Percentiles rank a stretch among this genome's conserved stretches.
These are phyloP conservation scores for Adelphocoris suturalis DNA, from an alignment of 2,888 invertebrate genomes.

Conservation along the genomic window DNA sequence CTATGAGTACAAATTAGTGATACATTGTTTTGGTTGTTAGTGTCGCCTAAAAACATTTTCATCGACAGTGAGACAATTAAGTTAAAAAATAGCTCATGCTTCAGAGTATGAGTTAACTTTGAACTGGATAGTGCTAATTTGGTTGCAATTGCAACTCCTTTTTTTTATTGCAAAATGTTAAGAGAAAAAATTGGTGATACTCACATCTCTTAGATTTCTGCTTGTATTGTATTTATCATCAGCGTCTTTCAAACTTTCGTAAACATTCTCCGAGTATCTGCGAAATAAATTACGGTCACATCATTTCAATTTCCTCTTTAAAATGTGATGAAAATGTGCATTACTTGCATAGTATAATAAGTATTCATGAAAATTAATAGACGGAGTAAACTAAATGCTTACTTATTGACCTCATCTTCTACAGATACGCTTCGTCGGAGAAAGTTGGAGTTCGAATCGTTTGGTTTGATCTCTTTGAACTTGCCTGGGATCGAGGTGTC, in stretches of 20 bases:
- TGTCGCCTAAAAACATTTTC: too few species aligned
- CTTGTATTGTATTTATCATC: conserved; percentile 52
- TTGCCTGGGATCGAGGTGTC: conserved; percentile 78
- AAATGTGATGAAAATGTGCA: too few species aligned
- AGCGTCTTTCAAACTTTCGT: conserved; percentile 69
- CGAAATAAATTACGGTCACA: neutral
- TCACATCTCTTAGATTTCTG: conserved; percentile 42
- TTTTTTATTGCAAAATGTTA: too few species aligned
- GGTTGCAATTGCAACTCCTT: too few species aligned
- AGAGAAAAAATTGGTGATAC: neutral
- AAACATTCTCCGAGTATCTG: conserved; percentile 72
- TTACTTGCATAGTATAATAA: too few species aligned
- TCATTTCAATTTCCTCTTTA: neutral
- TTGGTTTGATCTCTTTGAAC: conserved; percentile 61
- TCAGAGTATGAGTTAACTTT: too few species aligned
- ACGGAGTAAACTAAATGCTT: neutral
- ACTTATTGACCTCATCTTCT: conserved; percentile 72
- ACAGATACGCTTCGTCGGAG: conserved; percentile 72
- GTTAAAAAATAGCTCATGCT: too few species aligned
- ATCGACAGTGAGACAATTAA: too few species aligned
- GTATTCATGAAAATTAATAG: neutral
- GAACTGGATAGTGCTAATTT: too few species aligned
- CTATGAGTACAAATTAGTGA: too few species aligned
- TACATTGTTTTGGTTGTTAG: too few species aligned
- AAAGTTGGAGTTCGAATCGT: conserved; percentile 58